These are phyloP conservation scores for Hydractinia echinata DNA, from an alignment of 30 jellyfish, hydroid and myxozoan genomes.

Conservation along the genomic window DNA sequence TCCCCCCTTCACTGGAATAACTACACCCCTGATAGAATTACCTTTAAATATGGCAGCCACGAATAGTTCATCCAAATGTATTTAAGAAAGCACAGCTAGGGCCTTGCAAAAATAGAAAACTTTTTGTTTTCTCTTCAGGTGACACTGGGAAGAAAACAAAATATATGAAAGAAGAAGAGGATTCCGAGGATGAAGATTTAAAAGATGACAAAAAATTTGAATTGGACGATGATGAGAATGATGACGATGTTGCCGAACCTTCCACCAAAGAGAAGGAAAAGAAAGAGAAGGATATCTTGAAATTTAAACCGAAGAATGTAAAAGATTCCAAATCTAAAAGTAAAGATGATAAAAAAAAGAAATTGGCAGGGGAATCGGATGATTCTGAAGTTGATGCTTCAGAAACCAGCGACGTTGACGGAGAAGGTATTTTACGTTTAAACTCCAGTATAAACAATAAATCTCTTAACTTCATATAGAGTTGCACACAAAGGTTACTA, in stretches of 20 bases:
- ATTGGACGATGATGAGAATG: neutral
- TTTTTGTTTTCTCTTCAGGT: neutral
- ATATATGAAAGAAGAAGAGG: neutral
- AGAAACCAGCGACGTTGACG: neutral
- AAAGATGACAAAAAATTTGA: conserved; percentile 6
- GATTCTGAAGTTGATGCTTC: conserved; percentile 5
- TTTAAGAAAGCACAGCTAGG: neutral
- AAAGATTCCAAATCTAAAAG: neutral
- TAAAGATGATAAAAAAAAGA: neutral
- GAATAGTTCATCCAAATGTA: neutral
- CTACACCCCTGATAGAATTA: too few species aligned
- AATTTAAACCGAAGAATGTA: conserved; percentile 11
- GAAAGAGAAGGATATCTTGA: conserved; percentile 5
- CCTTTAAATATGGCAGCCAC: neutral
- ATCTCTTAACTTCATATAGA: too few species aligned
- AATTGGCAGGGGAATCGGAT: neutral
- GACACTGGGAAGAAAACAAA: neutral
- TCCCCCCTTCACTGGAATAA: too few species aligned
- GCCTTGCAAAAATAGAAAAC: neutral
- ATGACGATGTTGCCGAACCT: neutral
- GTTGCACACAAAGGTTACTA: too few species aligned
- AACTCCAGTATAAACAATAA: too few species aligned
- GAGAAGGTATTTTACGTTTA: neutral
- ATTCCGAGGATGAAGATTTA: neutral
- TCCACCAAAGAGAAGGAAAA: neutral